phyloP scores from a whole-genome alignment of 2,797 vertebrate species.

The Rhinichthys osculus region DNA sequence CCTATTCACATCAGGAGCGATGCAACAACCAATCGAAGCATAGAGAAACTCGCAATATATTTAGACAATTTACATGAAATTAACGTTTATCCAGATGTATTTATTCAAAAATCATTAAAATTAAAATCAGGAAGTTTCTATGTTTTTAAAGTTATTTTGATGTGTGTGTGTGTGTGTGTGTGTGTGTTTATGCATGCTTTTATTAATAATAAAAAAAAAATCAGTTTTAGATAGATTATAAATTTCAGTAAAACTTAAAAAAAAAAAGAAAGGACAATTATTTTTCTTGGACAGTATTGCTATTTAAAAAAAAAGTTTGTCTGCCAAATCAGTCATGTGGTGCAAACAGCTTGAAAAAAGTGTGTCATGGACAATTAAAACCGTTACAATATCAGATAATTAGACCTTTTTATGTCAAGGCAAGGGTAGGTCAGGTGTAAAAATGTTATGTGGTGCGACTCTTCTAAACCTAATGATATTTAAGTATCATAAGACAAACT shows the following conservation, averaged over 20 bases:
- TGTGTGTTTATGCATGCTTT: no score
- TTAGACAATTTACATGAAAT: not conserved
- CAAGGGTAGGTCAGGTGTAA: not conserved
- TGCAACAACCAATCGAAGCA: not conserved
- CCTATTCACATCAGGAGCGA: slow-evolving; percentile 32
- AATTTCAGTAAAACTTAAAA: no score
- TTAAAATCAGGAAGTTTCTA: not conserved
- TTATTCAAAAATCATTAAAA: not conserved
- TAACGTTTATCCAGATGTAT: not conserved
- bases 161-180: no score
- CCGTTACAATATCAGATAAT: not conserved
- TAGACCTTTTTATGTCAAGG: not conserved
- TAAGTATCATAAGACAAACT: not conserved
- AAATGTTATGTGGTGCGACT: not conserved
- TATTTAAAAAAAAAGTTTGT: not conserved
- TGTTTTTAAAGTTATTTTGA: no score
- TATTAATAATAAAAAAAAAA: no score
- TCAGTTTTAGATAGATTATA: no score
- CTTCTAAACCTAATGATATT: not conserved
- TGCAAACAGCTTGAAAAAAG: not conserved
- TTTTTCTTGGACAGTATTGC: no score
- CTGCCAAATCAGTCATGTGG: not conserved
- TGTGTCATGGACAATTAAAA: not conserved
- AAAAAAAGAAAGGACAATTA: no score
- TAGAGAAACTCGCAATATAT: not conserved